Percentiles rank a stretch among this genome's conserved stretches.
phyloP scores from a whole-genome alignment of 2,797 vertebrate genomes.

The Glossophaga mutica region DNA sequence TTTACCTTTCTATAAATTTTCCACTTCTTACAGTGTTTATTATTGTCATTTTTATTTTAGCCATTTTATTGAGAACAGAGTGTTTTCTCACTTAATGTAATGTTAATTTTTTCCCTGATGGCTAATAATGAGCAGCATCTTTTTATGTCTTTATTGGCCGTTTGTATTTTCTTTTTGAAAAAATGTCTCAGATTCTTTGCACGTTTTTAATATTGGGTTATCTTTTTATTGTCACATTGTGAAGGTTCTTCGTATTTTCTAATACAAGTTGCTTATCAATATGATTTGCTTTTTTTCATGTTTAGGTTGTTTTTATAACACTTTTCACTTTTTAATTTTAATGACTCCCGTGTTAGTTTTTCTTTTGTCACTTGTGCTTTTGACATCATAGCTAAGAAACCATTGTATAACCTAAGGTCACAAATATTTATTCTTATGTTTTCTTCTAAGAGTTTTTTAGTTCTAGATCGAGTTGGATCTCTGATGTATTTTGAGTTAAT shows the following conservation, averaged over 20 bases:
- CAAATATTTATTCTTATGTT: neutral
- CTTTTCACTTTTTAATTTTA: neutral
- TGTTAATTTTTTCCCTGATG: neutral
- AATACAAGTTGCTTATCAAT: neutral
- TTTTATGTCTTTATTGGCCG: neutral
- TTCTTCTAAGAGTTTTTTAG: neutral
- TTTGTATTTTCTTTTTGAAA: neutral
- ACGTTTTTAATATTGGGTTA: neutral
- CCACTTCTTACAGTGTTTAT: neutral
- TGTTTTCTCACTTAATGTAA: neutral
- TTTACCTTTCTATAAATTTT: neutral
- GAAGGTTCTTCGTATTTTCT: neutral
- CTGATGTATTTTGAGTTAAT: neutral
- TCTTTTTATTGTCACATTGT: neutral
- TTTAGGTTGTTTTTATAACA: neutral
- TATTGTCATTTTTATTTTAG: neutral
- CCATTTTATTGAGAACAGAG: neutral
- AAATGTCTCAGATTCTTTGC: neutral
- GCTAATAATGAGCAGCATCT: neutral
- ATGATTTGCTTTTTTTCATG: neutral
- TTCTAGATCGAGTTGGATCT: neutral
- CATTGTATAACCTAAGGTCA: neutral
- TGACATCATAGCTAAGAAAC: neutral
- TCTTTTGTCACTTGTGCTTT: neutral
- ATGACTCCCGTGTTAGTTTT: neutral